A percentile compares a stretch with the other conserved stretches of the same genome.
phyloP scores from a whole-genome alignment of 2,797 vertebrate species.

The Myotis myotis region DNA sequence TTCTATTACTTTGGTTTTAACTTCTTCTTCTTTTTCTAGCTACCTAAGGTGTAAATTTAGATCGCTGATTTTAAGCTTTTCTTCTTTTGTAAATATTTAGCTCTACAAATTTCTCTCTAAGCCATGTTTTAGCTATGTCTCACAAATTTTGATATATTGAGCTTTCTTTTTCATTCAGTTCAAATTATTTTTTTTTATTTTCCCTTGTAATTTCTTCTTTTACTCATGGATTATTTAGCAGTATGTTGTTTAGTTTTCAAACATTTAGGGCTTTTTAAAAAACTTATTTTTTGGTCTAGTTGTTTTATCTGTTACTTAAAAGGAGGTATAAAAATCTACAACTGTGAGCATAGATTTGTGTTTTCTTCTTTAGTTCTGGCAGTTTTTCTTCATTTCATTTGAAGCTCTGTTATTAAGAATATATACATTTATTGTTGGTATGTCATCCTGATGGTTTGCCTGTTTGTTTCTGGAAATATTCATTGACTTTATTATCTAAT shows the following conservation, averaged over 20 bases:
- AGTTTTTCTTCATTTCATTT: slow-evolving; percentile 15
- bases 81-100: slow-evolving; percentile 22
- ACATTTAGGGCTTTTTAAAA: background rate
- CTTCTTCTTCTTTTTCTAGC: slow-evolving; percentile 30
- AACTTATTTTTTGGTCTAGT: background rate
- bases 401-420: background rate
- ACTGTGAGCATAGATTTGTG: background rate
- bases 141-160: background rate
- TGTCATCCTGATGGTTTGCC: background rate
- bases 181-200: slow-evolving; percentile 38
- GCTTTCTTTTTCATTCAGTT: slow-evolving; percentile 28
- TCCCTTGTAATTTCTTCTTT: background rate
- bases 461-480: background rate
- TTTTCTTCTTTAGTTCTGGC: background rate
- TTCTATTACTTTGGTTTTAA: slow-evolving; percentile 19
- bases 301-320: slow-evolving; percentile 7
- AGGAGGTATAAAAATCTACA: background rate
- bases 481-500: background rate
- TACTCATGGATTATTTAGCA: background rate
- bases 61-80: background rate
- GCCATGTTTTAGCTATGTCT: background rate
- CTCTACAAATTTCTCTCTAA: background rate
- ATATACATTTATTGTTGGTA: background rate
- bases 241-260: background rate
- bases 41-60: background rate